Evolutionary conservation across 2,797 vertebrate species (phyloP), one percentile per base, ranked within the genome.

Genomic region (Dicrostonyx torquatus): DNA sequence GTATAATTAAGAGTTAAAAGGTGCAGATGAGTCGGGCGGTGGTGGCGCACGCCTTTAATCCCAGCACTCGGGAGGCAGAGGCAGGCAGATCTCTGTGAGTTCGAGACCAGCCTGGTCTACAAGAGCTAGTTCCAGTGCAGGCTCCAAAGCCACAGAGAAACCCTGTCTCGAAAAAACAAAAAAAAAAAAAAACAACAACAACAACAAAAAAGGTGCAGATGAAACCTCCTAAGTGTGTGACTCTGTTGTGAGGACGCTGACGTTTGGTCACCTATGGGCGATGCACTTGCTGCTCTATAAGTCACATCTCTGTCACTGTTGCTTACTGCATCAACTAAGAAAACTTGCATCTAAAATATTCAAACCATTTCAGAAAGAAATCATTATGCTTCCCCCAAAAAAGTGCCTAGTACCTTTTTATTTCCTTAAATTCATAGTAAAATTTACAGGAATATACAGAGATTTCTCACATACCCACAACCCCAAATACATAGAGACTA

Each of bases 171-270:
- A n/a, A n/a, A n/a, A n/a, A n/a, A n/a, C n/a, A n/a, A n/a, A n/a
- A n/a, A n/a, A n/a, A n/a, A n/a, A n/a, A n/a, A n/a, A n/a, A n/a
- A n/a, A n/a, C n/a, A n/a, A n/a, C n/a, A n/a, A n/a, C n/a, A n/a
- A n/a, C n/a, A n/a, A n/a, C n/a, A n/a, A n/a, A 97, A 88, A 91
- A 95, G 96, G 96, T 94, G 76, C 93, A 97, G 85, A 95, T 85
- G 53, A 91, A 90, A 93, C 73, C 62, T 48, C 73, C 62, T 48
- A 79, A 96, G 77, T 75, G 45, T 84, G 64, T 78, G 37, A 95
- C 86, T 88, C 4, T 40, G 83, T 92, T 94, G 73, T 55, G 55
- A 68, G 26, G 40, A 64, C 24, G 77, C 11, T 82, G 40, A 75
- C 95, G n/a, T 73, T 92, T 73, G 84, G 76, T 48, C 88, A 80